Percentiles rank a stretch among this genome's conserved stretches.
Conservation (phyloP, 2,888 invertebrate species). For the Trachelus iudaicus region DNA sequence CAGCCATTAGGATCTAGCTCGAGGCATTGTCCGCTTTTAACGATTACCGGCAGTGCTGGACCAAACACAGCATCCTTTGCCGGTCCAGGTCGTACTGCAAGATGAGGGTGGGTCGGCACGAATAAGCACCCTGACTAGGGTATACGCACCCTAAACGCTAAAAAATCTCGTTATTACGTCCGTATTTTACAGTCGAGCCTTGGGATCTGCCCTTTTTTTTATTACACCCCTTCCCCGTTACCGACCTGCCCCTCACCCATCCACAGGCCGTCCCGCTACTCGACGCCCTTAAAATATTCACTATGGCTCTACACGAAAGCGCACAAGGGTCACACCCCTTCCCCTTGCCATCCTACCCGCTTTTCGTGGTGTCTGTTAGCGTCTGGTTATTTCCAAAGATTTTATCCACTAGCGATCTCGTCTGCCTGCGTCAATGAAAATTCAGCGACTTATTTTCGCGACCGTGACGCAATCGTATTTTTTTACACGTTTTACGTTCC, state of each 20-base stretch:
- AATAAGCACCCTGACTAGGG: neutral
- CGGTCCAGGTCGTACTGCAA: neutral
- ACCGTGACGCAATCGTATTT: neutral
- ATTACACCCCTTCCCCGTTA: neutral
- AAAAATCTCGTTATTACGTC: conserved; percentile 3
- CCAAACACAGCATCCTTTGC: neutral
- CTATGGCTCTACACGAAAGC: neutral
- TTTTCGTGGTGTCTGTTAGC: neutral
- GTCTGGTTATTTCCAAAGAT: conserved; percentile 1
- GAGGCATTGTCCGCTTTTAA: conserved; percentile 1
- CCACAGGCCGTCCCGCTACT: neutral
- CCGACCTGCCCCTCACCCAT: neutral
- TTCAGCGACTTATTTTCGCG: neutral
- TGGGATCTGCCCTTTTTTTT: neutral
- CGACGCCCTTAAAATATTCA: conserved; percentile 1
- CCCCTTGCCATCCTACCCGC: neutral
- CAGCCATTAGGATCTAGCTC: neutral
- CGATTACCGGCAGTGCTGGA: neutral
- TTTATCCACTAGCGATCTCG: neutral
- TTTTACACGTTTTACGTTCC: too few species aligned
- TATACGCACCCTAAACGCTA: neutral
- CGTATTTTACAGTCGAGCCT: conserved; percentile 7
- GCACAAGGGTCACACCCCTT: neutral
- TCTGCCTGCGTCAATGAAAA: neutral
- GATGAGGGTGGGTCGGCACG: neutral